These are phyloP conservation scores for Ceratotherium simum DNA, from an alignment of 2,113 vertebrate species.

Conservation along the genomic window DNA sequence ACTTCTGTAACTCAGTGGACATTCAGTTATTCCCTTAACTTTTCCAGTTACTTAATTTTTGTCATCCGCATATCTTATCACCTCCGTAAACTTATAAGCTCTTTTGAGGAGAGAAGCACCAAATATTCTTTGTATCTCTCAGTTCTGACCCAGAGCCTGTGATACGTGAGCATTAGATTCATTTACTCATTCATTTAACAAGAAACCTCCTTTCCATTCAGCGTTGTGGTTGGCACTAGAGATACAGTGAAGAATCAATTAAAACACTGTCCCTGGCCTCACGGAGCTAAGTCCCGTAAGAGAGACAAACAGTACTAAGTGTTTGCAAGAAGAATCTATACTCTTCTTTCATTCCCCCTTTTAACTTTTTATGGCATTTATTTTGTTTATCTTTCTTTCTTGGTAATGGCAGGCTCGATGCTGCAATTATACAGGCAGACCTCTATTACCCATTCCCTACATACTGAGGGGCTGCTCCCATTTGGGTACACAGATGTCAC, in stretches of 20 bases:
- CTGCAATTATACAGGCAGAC: neutral
- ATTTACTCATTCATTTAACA: neutral
- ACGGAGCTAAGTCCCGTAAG: neutral
- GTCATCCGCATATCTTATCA: neutral
- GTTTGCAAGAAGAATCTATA: neutral
- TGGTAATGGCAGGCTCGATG: neutral
- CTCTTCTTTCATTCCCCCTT: neutral
- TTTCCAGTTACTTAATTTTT: constrained; percentile 17
- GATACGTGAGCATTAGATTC: neutral
- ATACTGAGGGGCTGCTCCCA: neutral
- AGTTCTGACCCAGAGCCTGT: neutral
- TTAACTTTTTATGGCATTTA: neutral
- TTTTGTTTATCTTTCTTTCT: constrained; percentile 24
- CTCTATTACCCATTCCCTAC: neutral
- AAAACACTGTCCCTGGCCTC: neutral
- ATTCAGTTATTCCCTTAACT: neutral
- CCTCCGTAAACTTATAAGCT: neutral
- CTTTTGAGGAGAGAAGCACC: neutral
- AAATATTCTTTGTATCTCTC: neutral
- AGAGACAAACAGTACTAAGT: neutral
- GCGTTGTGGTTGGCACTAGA: neutral
- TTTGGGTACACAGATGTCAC: neutral
- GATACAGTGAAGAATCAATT: neutral
- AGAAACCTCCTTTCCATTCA: neutral
- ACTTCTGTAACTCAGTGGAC: neutral